Evolutionary conservation across 1,140 invertebrate genomes (phyloP).

Genomic region (Uloborus diversus): DNA sequence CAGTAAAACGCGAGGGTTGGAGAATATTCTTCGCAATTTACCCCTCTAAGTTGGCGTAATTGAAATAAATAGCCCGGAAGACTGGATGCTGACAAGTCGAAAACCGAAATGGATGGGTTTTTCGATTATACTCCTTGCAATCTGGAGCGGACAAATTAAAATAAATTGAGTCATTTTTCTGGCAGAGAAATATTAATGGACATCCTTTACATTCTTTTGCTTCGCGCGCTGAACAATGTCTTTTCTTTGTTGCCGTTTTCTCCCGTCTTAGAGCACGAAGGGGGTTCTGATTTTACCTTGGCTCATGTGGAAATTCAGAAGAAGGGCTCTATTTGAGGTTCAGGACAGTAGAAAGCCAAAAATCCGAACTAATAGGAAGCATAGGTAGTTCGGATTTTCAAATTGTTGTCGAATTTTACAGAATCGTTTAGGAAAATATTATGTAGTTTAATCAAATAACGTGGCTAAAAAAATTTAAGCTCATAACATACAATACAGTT

Average conservation of each 20-base stretch:
- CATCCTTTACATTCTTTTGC: background rate
- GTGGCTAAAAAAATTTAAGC: too few species aligned
- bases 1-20: too few species aligned
- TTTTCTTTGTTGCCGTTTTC: background rate
- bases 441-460: too few species aligned
- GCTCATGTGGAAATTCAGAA: background rate
- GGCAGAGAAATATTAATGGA: background rate
- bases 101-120: background rate
- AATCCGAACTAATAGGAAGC: background rate
- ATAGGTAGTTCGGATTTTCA: background rate
- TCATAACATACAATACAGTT: too few species aligned
- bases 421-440: too few species aligned
- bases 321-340: background rate
- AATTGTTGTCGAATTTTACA: too few species aligned
- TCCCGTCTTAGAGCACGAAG: background rate
- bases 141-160: background rate
- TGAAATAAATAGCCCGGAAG: background rate
- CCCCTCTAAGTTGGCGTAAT: background rate
- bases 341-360: background rate
- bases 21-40: too few species aligned
- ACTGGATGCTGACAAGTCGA: background rate
- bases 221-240: background rate
- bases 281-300: background rate
- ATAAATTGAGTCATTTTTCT: background rate
- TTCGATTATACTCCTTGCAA: background rate